A percentile compares a stretch with the other conserved stretches of the same genome.
phyloP scores from a whole-genome alignment of 2,888 invertebrate species.

The Tenodera sinensis region DNA sequence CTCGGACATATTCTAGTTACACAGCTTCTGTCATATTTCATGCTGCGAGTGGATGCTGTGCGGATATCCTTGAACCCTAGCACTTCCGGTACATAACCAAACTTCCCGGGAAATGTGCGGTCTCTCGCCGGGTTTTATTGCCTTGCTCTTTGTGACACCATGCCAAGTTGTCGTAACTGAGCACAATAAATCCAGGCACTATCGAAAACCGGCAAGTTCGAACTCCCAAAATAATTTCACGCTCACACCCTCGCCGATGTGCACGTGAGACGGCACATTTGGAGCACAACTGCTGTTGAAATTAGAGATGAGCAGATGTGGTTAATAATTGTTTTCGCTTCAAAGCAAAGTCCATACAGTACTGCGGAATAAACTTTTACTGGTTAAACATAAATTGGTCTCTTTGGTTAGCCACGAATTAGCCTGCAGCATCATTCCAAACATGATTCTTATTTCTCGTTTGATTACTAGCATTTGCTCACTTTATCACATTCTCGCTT shows the following conservation, averaged over 20 bases:
- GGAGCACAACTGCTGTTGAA: background rate
- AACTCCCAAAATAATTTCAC: background rate
- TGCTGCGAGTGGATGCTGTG: too few species aligned
- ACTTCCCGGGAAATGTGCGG: background rate
- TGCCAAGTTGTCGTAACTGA: background rate
- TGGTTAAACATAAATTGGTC: too few species aligned
- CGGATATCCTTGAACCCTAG: background rate
- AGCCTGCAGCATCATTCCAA: too few species aligned
- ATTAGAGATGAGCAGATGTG: background rate
- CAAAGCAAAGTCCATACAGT: background rate
- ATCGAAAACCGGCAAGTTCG: background rate
- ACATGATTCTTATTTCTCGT: too few species aligned
- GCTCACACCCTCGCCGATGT: background rate
- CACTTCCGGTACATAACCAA: background rate
- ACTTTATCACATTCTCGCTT: too few species aligned
- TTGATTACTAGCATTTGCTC: too few species aligned
- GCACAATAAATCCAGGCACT: background rate
- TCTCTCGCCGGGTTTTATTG: background rate
- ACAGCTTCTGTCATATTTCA: too few species aligned
- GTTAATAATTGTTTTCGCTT: background rate
- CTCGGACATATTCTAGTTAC: too few species aligned
- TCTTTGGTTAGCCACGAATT: too few species aligned
- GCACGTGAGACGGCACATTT: background rate
- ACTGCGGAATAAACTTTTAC: too few species aligned
- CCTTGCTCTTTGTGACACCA: background rate